Evolutionary conservation across 2,113 vertebrate species (phyloP).

Genomic region (human (Homo sapiens)): GRCh38 chr1:116566001-116566500

Average conservation of each 20-base stretch:
- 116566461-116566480: not conserved
- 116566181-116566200: not conserved
- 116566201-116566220: not conserved
- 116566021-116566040: not conserved
- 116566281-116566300: not conserved
- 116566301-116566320: not conserved
- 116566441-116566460: not conserved
- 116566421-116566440: not conserved
- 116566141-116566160: not conserved
- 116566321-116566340: not conserved
- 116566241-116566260: not conserved
- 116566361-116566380: not conserved
- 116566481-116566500: not conserved
- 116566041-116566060: not conserved
- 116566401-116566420: not conserved
- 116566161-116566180: not conserved
- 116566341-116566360: not conserved
- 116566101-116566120: not conserved
- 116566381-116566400: not conserved
- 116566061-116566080: not conserved
- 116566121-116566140: not conserved
- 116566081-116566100: not conserved
- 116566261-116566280: not conserved
- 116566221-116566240: not conserved
- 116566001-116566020: not conserved